Evolutionary conservation across 2,888 invertebrate genomes (phyloP).

Genomic region (Melanostoma mellinum): DNA sequence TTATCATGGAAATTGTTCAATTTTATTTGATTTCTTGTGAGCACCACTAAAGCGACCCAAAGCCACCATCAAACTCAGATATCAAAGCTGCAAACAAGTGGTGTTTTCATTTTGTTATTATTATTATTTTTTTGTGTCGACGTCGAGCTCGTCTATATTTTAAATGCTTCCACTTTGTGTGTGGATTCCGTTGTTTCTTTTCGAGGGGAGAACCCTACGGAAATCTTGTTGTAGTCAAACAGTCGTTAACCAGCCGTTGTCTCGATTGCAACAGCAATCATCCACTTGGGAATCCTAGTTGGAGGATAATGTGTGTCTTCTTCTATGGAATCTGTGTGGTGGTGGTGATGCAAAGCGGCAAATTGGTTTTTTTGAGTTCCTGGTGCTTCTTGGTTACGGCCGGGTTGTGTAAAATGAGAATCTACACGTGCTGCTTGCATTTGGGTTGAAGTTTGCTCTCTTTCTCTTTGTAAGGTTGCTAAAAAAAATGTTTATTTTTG

Average conservation of each 20-base stretch:
- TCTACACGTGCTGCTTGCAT: conserved; percentile 50
- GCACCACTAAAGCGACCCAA: conserved; percentile 15
- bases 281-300: conserved; percentile 61
- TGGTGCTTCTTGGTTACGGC: conserved; percentile 54
- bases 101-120: conserved; percentile 9
- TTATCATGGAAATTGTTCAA: conserved; percentile 70
- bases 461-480: conserved; percentile 35
- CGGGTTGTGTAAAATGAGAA: conserved; percentile 55
- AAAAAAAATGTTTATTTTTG: conserved; percentile 37
- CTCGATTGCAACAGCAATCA: conserved; percentile 72
- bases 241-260: conserved; percentile 71
- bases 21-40: conserved; percentile 71
- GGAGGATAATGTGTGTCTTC: conserved; percentile 50
- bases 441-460: conserved; percentile 6
- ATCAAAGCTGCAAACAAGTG: conserved; percentile 59
- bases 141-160: conserved; percentile 36
- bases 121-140: conserved; percentile 29
- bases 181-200: conserved; percentile 55
- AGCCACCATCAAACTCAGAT: conserved; percentile 59
- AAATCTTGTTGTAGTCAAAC: conserved; percentile 59
- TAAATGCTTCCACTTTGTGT: conserved; percentile 64
- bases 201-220: conserved; percentile 53
- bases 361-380: conserved; percentile 56
- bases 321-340: conserved; percentile 41
- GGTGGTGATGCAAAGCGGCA: conserved; percentile 54